Percentiles rank a stretch among this genome's conserved stretches.
These are phyloP conservation scores for Polypterus senegalus DNA, from an alignment of 2,113 vertebrate genomes.

Conservation along the genomic window DNA sequence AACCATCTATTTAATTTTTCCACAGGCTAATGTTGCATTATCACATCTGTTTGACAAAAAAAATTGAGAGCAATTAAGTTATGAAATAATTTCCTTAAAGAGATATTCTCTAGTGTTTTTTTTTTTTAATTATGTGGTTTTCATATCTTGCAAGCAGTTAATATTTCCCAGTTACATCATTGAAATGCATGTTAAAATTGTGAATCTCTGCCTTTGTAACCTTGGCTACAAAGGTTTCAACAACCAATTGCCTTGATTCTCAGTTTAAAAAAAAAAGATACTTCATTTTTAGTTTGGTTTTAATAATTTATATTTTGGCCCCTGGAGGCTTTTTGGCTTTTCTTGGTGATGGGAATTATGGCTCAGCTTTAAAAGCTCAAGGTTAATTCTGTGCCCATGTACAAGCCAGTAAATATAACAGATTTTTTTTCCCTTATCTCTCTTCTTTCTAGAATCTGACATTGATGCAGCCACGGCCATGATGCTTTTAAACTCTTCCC, in stretches of 20 bases:
- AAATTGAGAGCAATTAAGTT: too few species aligned
- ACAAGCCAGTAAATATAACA: constrained; percentile 31
- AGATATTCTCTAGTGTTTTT: too few species aligned
- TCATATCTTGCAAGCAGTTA: too few species aligned
- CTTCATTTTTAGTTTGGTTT: constrained; percentile 33
- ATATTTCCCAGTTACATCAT: too few species aligned
- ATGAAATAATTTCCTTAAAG: too few species aligned
- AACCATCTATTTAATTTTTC: too few species aligned
- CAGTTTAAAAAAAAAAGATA: constrained; percentile 35
- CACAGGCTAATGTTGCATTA: too few species aligned
- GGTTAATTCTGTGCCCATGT: neutral
- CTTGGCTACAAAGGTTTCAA: constrained; percentile 49
- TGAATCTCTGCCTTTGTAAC: constrained; percentile 47
- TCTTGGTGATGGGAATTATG: constrained; percentile 37
- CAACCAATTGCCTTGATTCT: constrained; percentile 33
- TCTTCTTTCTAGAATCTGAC: constrained; percentile 81
- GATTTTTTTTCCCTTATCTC: constrained; percentile 51
- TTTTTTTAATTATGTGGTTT: too few species aligned
- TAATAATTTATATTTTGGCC: constrained; percentile 47
- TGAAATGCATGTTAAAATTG: neutral
- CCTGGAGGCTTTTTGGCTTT: constrained; percentile 21
- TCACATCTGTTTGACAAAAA: too few species aligned
- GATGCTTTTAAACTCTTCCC: constrained; percentile 98
- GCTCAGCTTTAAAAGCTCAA: neutral
- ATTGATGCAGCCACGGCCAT: constrained; percentile 98